phyloP scores from a whole-genome alignment of 2,797 vertebrate species.

The Thamnophis elegans region DNA sequence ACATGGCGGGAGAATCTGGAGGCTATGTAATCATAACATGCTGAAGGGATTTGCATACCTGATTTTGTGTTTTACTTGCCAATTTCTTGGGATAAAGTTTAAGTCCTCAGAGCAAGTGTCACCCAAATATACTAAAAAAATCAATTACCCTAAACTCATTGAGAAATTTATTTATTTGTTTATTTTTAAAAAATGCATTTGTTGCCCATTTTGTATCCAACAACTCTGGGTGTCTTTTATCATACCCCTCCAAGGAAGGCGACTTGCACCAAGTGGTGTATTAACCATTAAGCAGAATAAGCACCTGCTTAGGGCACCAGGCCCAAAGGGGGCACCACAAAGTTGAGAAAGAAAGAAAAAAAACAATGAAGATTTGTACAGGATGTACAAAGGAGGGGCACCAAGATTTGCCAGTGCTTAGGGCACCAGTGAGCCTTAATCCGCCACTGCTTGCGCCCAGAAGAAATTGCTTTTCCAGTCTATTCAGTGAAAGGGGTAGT shows the following conservation, averaged over 20 bases:
- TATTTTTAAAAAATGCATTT: not conserved
- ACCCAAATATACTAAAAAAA: not conserved
- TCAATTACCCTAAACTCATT: not conserved
- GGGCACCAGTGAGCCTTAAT: too few species aligned
- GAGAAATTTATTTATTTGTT: not conserved
- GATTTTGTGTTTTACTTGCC: not conserved
- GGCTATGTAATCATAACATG: not conserved
- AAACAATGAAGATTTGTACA: too few species aligned
- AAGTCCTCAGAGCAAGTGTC: too few species aligned
- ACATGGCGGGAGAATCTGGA: not conserved
- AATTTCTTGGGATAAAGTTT: not conserved
- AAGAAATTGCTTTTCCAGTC: not conserved
- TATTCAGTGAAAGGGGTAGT: not conserved
- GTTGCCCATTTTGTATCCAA: not conserved
- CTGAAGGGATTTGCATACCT: not conserved
- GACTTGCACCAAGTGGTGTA: too few species aligned
- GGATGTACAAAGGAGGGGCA: too few species aligned
- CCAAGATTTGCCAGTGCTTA: too few species aligned
- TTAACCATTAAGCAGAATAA: too few species aligned
- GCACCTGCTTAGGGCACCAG: too few species aligned
- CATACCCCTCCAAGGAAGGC: not conserved
- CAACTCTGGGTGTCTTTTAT: not conserved
- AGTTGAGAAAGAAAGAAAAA: too few species aligned
- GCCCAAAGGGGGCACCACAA: too few species aligned
- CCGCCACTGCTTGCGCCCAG: too few species aligned